Evolutionary conservation across 2,113 vertebrate species (phyloP).

Genomic region (Thinocorus orbignyianus): DNA sequence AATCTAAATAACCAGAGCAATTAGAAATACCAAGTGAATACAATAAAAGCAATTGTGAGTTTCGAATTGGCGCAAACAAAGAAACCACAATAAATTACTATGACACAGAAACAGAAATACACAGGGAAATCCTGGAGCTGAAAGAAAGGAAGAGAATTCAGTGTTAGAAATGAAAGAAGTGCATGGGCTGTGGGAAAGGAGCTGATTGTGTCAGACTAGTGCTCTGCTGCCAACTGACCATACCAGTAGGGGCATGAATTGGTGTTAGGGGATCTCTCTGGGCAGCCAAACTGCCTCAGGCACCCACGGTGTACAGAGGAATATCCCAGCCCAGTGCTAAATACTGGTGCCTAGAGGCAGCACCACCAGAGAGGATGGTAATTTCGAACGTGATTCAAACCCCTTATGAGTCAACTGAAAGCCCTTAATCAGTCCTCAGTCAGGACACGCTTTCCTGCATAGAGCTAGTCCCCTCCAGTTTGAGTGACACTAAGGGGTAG

Average conservation of each 20-base stretch:
- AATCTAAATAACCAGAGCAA: constrained; percentile 4
- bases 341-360: neutral
- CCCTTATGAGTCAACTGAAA: neutral
- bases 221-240: neutral
- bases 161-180: neutral
- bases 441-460: neutral
- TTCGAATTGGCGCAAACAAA: neutral
- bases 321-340: neutral
- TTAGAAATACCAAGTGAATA: neutral
- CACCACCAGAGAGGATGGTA: accelerated
- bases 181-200: neutral
- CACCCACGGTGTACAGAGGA: accelerated
- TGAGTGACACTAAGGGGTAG: neutral
- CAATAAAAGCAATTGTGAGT: neutral
- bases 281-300: neutral
- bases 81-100: neutral
- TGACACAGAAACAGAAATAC: neutral
- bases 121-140: neutral
- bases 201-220: neutral
- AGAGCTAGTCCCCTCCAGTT: neutral
- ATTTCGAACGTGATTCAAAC: neutral
- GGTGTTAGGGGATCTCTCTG: accelerated
- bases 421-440: neutral
- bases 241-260: accelerated
- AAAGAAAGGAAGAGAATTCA: neutral